These are phyloP conservation scores for Amiota communis DNA, from an alignment of 2,888 invertebrate species.

Conservation along the genomic window DNA sequence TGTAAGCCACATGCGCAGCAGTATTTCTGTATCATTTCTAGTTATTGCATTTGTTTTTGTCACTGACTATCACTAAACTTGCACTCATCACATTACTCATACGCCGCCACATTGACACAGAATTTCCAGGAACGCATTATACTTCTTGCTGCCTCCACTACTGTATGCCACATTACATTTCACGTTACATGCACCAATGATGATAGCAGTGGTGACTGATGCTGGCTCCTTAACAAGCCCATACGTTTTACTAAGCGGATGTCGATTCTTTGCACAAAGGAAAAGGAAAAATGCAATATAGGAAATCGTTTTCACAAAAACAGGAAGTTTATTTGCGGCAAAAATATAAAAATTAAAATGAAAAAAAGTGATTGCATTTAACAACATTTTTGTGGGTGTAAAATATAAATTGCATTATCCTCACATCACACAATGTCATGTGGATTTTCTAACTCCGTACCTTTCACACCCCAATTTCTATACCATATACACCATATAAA, in stretches of 20 bases:
- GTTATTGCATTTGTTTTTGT: not conserved
- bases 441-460: not conserved
- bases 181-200: conserved; percentile 24
- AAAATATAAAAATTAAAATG: not conserved
- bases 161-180: conserved; percentile 15
- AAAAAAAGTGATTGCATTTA: not conserved
- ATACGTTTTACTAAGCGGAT: conserved; percentile 55
- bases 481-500: too few relatives aligned
- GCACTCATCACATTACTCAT: not conserved
- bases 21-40: not conserved
- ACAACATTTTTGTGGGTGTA: conserved; percentile 5
- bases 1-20: not conserved
- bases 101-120: not conserved
- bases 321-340: conserved; percentile 62
- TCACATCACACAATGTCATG: not conserved
- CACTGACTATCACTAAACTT: not conserved
- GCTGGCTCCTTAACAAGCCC: not conserved
- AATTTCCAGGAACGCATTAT: too few relatives aligned
- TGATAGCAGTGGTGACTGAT: not conserved
- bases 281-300: conserved; percentile 71
- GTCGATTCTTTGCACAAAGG: conserved; percentile 67
- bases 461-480: too few relatives aligned
- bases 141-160: not conserved
- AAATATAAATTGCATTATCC: conserved; percentile 17
- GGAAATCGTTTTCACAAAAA: conserved; percentile 71